Evolutionary conservation across 2,113 vertebrate genomes (phyloP), one percentile per base, ranked within the genome.

Genomic region (Silurus meridionalis): DNA sequence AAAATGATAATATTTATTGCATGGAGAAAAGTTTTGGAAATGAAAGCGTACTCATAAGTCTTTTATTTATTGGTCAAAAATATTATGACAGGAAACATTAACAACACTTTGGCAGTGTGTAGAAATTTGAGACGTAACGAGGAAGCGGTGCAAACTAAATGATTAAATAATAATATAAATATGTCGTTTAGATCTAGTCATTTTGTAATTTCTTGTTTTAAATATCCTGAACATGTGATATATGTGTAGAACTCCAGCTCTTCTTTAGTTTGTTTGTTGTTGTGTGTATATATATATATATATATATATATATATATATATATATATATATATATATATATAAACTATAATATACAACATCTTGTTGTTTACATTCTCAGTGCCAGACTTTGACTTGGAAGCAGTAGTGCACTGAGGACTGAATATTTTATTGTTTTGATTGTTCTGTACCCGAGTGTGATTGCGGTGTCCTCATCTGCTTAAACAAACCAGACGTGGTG

Each of bases 61-160:
- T 61, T 8, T 79, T 58, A 19, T 61, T 23, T 46, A 80, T 48
- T 21, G 19, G 17, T 61, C 58, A 80, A 28, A 61, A 80, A 80
- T 61, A 80, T 80, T 80, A 57, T 28, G n/a, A 79, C 13, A 25
- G 77, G 58, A 28, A 58, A 57, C 53, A 79, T 80, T 58, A 80
- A 60, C 77, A 58, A 58, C 60, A 23, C 28, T 11, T 61, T 80
- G 52, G 74, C 74, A 77, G 50, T 61, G 15, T 19, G n/a, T 28
- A 79, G 9, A 74, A 52, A 52, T 52, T 1, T 19, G 28, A 61
- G 0, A 11, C 4, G 77, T 15, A 80, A 46, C 55, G 37, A 37
- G 53, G 55, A 19, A 60, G 55, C 4, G n/a, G 75, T 78, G 75
- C 52, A 17, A 28, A 60, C 46, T 10, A 80, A 80, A 61, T 46